Conservation (phyloP, 2,888 invertebrate genomes). For the Andricus quercusramuli region DNA sequence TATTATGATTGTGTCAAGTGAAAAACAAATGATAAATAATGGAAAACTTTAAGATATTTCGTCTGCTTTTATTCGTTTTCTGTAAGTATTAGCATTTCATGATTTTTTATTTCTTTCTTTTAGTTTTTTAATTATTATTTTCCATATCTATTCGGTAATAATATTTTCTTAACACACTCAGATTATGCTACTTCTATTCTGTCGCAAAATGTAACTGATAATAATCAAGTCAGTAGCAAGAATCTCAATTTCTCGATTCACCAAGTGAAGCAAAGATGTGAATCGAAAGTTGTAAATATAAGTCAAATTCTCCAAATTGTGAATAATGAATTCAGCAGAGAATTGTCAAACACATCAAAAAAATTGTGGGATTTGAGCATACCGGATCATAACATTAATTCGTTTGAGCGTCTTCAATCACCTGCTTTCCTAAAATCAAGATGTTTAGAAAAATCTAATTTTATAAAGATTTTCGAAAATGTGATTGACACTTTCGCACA, state of each 20-base stretch:
- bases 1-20: not conserved
- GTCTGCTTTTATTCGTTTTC: not conserved
- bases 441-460: not conserved
- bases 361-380: slow-evolving; percentile 5
- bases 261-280: not conserved
- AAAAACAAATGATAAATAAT: not conserved
- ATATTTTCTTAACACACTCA: not conserved
- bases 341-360: slow-evolving; percentile 4
- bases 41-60: not conserved
- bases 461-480: not conserved
- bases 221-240: not conserved
- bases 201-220: not conserved
- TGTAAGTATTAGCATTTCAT: not conserved
- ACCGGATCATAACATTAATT: not conserved
- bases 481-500: not conserved
- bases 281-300: not conserved
- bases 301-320: not conserved
- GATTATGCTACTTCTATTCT: not conserved
- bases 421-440: not conserved
- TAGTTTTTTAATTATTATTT: not conserved
- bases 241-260: not conserved
- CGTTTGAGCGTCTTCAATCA: not conserved
- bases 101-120: not conserved
- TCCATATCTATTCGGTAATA: not conserved
- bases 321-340: slow-evolving; percentile 1